Evolutionary conservation across 2,888 invertebrate species (phyloP), one percentile per base, ranked within the genome.

Genomic region (Orthosia gothica): DNA sequence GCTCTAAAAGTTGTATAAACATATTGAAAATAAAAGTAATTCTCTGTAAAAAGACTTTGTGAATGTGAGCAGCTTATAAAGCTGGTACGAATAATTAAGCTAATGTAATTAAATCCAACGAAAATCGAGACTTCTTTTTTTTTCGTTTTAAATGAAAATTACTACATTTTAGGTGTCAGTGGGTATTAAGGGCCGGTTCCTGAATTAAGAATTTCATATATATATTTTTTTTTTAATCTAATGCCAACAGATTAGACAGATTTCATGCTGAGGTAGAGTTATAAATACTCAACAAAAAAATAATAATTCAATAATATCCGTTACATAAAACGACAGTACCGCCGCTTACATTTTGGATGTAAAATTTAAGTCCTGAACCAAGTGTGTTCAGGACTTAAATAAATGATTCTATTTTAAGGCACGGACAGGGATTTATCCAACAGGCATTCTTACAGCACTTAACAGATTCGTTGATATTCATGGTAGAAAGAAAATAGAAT

Each of bases 331-430:
- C 50, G 12, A 67, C 23, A 26, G 26, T 26, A 26, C 26, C 32
- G n/a, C 23, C 9, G n/a, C 20, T n/a, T 20, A 18, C 47, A 12
- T 57, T 50, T 45, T 54, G 3, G 5, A 55, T 70, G 32, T 49
- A 49, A 47, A 55, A 55, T 54, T 52, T 40, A 47, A 32, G 32
- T 59, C 64, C 9, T 50, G 12, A 64, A n/a, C n/a, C n/a, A 45
- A 49, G 54, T 57, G 61, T 70, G n/a, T 40, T 71, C 55, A 52
- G 13, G 26, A 71, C 18, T 61, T 5, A 62, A 72, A 59, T 15
- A 32, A 32, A 32, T 7, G n/a, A 58, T 26, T 66, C 47, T 71
- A 57, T 52, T 81, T 67, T 26, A 20, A 57, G 18, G 13, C 63
- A 57, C 23, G 47, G 13, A 58, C n/a, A 16, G 23, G 20, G 32